These are phyloP conservation scores for Malthinus seriepunctatus DNA, from an alignment of 2,888 invertebrate species.

Conservation along the genomic window DNA sequence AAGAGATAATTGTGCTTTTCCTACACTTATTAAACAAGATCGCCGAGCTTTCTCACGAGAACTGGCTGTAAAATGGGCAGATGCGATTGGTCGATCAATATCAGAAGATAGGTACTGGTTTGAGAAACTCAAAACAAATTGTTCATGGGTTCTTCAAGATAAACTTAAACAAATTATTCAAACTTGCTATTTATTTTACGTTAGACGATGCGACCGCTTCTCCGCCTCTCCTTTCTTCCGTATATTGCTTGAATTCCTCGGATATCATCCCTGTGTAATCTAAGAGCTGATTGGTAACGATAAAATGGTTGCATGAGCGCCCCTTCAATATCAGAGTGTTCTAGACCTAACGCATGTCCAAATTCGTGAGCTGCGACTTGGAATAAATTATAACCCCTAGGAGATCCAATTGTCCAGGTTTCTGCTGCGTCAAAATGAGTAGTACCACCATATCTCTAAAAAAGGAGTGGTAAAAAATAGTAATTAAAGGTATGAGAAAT, in stretches of 20 bases:
- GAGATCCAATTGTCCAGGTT: slow-evolving; percentile 18
- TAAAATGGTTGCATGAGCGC: slow-evolving; percentile 30
- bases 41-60: too few species aligned
- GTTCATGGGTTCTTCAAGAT: too few species aligned
- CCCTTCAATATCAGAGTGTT: slow-evolving; percentile 18
- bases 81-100: too few species aligned
- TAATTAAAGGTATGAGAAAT: too few species aligned
- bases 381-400: slow-evolving; percentile 22
- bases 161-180: slow-evolving; percentile 30
- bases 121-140: too few species aligned
- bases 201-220: slow-evolving; percentile 25
- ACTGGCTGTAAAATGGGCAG: too few species aligned
- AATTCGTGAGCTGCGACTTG: slow-evolving; percentile 34
- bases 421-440: slow-evolving; percentile 15
- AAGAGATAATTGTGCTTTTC: too few species aligned
- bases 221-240: too few species aligned
- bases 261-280: slow-evolving; percentile 12
- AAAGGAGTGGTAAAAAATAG: neutral
- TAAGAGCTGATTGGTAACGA: neutral
- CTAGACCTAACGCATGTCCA: slow-evolving; percentile 37
- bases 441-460: slow-evolving; percentile 9
- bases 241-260: too few species aligned
- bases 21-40: too few species aligned
- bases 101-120: too few species aligned
- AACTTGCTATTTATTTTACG: too few species aligned